Base-by-base conservation (phyloP, 2,797 vertebrate genomes). In the Ambastaia sidthimunki region DNA sequence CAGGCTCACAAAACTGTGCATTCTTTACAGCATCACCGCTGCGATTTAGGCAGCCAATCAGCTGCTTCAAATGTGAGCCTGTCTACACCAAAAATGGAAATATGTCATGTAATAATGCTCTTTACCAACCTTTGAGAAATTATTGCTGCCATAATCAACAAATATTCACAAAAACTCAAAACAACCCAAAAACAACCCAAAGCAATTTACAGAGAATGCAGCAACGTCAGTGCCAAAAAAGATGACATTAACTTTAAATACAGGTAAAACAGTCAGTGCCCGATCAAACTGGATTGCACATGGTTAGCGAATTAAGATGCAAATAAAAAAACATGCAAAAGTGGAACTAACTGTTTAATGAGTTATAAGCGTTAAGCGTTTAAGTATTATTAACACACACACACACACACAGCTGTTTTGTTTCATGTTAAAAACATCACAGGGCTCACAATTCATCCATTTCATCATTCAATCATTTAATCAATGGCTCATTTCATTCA, bases 401-500 rank as follows among this genome's bases (percentile, higher is more conserved):
- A 21, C 15, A 18, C 31, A 19, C 18, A 19, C 13, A 9, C 23
- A 5, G 19, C 19, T 23, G 11, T 13, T 23, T 21, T n/a, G n/a
- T 59, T 9, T 7, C 7, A 6, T 31, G 1, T 62, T 19, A 13
- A 13, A 25, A 37, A 25, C 37, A 62, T 74, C 41, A 62, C 41
- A 28, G 15, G 5, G 15, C 15, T 71, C 66, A 13, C 23, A 71
- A 18, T 28, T 67, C 63, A 44, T 55, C 63, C 28, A 37, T 60
- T 71, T 71, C 34, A 23, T 63, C 52, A 31, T 66, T 75, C 52
- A 23, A 66, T 78, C 41, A 63, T 16, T 47, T 31, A 55, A 47
- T 57, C 44, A 66, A 41, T 72, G 62, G 7, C 66, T 65, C 52
- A 52, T 80, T 78, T 73, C 65, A 82, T 79, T 79, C 71, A 79